Conservation (phyloP, 2,113 vertebrate species). For the Gymnarchus niloticus region DNA sequence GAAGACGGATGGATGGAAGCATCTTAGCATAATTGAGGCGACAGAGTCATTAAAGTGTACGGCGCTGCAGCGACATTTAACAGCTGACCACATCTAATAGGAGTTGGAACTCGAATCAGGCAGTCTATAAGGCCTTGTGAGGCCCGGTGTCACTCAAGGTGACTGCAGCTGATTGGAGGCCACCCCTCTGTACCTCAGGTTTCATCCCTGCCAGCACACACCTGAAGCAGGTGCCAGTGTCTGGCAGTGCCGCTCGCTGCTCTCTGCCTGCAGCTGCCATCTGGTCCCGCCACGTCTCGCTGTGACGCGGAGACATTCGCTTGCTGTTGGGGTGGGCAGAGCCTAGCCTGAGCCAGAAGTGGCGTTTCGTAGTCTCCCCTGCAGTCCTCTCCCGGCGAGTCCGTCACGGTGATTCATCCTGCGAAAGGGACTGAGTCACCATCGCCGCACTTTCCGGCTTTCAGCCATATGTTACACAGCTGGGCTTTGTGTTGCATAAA, state of each 20-base stretch:
- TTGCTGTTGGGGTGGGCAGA: neutral
- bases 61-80: neutral
- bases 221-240: neutral
- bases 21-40: neutral
- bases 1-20: neutral
- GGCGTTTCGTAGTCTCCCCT: neutral
- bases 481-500: neutral
- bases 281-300: slow-evolving; percentile 24
- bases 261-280: slow-evolving; percentile 19
- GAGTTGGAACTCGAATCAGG: neutral
- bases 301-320: neutral
- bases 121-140: neutral
- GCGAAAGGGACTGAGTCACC: slow-evolving; percentile 12
- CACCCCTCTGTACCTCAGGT: neutral
- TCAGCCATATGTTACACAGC: neutral
- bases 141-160: neutral
- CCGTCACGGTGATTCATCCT: slow-evolving; percentile 15
- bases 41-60: neutral
- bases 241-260: slow-evolving; percentile 14
- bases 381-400: neutral
- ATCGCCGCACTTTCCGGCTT: neutral
- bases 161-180: neutral
- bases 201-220: neutral
- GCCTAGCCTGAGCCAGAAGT: neutral
- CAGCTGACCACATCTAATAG: neutral